Conservation (phyloP, 2,888 invertebrate species). For the Volucella inanis region DNA sequence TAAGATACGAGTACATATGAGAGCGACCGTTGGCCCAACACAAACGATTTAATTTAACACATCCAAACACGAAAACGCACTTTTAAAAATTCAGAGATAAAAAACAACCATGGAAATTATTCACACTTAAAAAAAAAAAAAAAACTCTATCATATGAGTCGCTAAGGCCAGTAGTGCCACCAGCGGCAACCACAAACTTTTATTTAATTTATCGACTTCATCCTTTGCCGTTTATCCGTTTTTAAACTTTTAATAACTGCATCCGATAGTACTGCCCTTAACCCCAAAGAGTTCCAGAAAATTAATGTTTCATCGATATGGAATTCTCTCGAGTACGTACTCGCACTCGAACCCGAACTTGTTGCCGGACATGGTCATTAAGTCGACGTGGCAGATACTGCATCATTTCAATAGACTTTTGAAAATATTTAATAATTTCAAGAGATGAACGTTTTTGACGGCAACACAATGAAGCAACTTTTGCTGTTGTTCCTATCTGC, state of each 20-base stretch:
- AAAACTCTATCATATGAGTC: background rate
- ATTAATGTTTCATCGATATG: too few species aligned
- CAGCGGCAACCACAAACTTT: background rate
- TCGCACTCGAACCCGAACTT: too few species aligned
- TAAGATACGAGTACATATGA: background rate
- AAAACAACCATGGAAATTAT: background rate
- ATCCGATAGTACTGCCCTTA: background rate
- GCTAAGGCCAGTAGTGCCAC: background rate
- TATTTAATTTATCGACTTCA: conserved; percentile 16
- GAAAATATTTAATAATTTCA: conserved; percentile 11
- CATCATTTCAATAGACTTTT: conserved; percentile 2
- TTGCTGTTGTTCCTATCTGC: too few species aligned
- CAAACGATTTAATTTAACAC: too few species aligned
- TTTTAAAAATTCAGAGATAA: too few species aligned
- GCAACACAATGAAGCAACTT: background rate
- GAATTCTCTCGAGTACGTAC: too few species aligned
- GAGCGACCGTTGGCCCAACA: too few species aligned
- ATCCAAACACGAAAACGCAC: too few species aligned
- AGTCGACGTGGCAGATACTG: background rate
- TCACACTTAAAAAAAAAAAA: background rate
- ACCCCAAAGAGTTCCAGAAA: background rate
- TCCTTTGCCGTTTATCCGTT: conserved; percentile 7
- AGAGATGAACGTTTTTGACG: conserved; percentile 6
- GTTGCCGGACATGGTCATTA: too few species aligned
- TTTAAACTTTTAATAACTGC: conserved; percentile 25